Evolutionary conservation across 2,888 invertebrate species (phyloP), one percentile per base, ranked within the genome.

Genomic region (Myopa testacea): DNA sequence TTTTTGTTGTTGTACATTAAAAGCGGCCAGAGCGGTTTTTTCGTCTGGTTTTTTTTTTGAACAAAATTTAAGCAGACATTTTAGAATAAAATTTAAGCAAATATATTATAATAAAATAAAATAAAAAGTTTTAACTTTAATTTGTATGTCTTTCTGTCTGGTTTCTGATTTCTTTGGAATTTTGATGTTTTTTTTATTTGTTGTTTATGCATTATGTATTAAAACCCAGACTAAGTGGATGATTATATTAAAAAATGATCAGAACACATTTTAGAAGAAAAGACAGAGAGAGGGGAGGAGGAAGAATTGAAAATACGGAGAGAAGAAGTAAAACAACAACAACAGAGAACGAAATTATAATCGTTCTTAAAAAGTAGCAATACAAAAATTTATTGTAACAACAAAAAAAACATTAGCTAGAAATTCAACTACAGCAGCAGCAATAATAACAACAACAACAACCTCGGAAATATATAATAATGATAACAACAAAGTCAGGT

Each of bases 221-320:
- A 52, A 65, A 65, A 50, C 37, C 74, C 74, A 74, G 74, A 74
- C 74, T 74, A 65, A 50, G 52, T 74, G 74, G 74, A 74, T n/a
- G n/a, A n/a, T n/a, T n/a, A n/a, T n/a, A n/a, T 63, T 74, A 52
- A 37, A 50, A 63, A 63, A 50, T 50, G 58, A 50, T n/a, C 45
- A 4, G 55, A 55, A n/a, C 2, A n/a, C 1, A 4, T 10, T 5
- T n/a, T n/a, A n/a, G n/a, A n/a, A n/a, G 55, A 5, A 55, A 12
- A 55, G 16, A 1, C 4, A 12, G 55, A n/a, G 16, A 55, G 10
- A 14, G 50, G 6, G 6, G 45, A 1, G 26, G 26, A 26, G 55
- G 16, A n/a, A 55, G 55, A 8, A 3, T n/a, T n/a, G 10, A n/a
- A n/a, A 1, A 55, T 6, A n/a, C n/a, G n/a, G 10, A 45, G 6